A percentile compares a stretch with the other conserved stretches of the same genome.
phyloP scores from a whole-genome alignment of 2,797 vertebrate species.

The Poecile montanus region DNA sequence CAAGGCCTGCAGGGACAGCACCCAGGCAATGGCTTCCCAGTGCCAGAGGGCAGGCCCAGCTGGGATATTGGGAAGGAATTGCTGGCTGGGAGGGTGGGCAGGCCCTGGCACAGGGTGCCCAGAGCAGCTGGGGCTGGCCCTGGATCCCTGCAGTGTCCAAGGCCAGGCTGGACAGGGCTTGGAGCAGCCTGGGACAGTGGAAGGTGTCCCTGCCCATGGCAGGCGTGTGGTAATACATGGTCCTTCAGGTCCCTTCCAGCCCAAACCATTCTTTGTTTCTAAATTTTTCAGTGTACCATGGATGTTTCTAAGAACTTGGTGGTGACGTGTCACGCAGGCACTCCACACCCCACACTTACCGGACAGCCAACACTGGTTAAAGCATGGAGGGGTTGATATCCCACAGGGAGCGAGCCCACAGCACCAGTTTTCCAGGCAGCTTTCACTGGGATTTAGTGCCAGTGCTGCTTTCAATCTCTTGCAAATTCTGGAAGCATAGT shows the following conservation, averaged over 20 bases:
- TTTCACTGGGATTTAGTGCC: not conserved
- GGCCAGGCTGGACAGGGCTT: rapidly evolving
- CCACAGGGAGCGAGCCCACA: not conserved
- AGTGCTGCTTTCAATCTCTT: not conserved
- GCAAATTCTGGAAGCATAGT: not conserved
- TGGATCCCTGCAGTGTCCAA: not conserved
- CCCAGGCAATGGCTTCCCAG: not conserved
- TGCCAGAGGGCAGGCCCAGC: not conserved
- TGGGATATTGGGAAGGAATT: not conserved
- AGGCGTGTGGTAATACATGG: not conserved
- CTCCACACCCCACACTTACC: too few relatives aligned
- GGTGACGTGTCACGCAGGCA: not conserved
- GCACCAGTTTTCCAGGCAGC: not conserved
- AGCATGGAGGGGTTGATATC: not conserved
- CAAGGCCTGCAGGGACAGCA: not conserved
- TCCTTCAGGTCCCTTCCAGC: not conserved
- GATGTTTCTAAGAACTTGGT: not conserved
- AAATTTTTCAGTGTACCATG: not conserved
- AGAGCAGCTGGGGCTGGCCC: not conserved
- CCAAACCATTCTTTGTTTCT: too few relatives aligned
- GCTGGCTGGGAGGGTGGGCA: not conserved
- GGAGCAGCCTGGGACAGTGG: rapidly evolving
- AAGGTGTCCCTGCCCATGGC: not conserved
- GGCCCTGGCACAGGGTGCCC: not conserved
- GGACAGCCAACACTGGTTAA: not conserved